These are phyloP conservation scores for Amyelois transitella DNA, from an alignment of 1,140 invertebrate species.

Conservation along the genomic window DNA sequence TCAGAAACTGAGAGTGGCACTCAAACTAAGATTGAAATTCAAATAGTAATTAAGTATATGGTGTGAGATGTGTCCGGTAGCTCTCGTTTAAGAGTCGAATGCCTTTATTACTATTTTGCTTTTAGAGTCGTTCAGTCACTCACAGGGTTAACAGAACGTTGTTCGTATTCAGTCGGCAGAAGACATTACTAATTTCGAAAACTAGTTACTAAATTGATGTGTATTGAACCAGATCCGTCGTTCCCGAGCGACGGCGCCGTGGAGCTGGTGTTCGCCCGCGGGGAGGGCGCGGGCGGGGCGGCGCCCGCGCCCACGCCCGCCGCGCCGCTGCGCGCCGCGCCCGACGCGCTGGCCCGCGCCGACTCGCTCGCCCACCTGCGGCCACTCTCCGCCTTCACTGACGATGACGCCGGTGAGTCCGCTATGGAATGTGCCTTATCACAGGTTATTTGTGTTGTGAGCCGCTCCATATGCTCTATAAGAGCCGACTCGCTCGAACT, in stretches of 20 bases:
- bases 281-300: constrained; percentile 75
- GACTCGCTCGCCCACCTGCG: constrained; percentile 88
- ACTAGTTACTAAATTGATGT: background rate
- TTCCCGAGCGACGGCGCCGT: constrained; percentile 87
- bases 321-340: constrained; percentile 78
- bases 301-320: constrained; percentile 82
- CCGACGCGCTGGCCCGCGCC: constrained; percentile 84
- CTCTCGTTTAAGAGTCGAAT: no score
- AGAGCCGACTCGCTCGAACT: no score
- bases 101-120: no score
- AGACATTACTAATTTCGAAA: background rate
- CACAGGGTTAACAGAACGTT: no score
- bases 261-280: constrained; percentile 86
- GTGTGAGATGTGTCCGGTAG: no score
- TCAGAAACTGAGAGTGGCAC: no score
- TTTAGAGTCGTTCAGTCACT: no score
- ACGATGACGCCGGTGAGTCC: constrained; percentile 54
- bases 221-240: constrained; percentile 60
- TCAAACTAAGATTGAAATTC: no score
- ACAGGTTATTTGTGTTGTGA: background rate
- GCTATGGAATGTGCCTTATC: no score
- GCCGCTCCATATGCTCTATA: no score
- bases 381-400: constrained; percentile 53
- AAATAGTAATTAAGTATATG: no score
- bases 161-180: no score